Percentiles rank a stretch among this genome's conserved stretches.
Conservation (phyloP, 2,888 invertebrate genomes). For the Hesperia comma region DNA sequence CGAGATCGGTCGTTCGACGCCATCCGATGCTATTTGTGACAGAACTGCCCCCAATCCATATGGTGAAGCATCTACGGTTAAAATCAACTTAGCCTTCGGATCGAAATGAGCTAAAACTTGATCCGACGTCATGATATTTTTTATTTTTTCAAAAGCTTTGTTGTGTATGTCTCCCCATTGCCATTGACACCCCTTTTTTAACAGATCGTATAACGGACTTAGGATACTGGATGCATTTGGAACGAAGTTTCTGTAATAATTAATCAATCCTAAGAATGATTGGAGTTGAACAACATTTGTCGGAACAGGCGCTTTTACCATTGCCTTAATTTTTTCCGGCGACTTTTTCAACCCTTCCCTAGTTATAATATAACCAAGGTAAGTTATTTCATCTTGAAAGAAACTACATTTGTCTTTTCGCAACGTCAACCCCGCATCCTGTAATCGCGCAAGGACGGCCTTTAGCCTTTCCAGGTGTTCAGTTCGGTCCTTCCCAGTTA, state of each 20-base stretch:
- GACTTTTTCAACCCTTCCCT: constrained; percentile 29
- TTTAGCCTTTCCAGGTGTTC: constrained; percentile 38
- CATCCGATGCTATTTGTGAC: constrained; percentile 3
- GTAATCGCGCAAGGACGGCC: constrained; percentile 36
- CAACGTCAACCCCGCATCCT: constrained; percentile 39
- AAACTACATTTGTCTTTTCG: constrained; percentile 42
- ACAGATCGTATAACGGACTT: constrained; percentile 35
- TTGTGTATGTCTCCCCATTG: constrained; percentile 26
- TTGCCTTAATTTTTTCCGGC: constrained; percentile 37
- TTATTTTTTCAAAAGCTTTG: constrained; percentile 26
- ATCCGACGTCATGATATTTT: constrained; percentile 25
- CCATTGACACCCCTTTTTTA: constrained; percentile 38
- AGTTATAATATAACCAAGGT: constrained; percentile 37
- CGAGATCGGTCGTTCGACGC: constrained; percentile 38
- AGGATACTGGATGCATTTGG: constrained; percentile 35
- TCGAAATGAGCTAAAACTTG: constrained; percentile 10
- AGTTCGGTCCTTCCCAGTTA: constrained; percentile 24
- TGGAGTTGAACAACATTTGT: constrained; percentile 36
- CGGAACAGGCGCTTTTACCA: constrained; percentile 34
- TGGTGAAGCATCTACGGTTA: constrained; percentile 18
- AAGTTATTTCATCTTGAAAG: constrained; percentile 38
- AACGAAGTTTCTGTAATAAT: constrained; percentile 41
- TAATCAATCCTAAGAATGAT: constrained; percentile 40
- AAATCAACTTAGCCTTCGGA: constrained; percentile 1
- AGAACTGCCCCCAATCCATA: constrained; percentile 11